Evolutionary conservation across 2,113 vertebrate genomes (phyloP).

Genomic region (Gymnobelideus leadbeateri): DNA sequence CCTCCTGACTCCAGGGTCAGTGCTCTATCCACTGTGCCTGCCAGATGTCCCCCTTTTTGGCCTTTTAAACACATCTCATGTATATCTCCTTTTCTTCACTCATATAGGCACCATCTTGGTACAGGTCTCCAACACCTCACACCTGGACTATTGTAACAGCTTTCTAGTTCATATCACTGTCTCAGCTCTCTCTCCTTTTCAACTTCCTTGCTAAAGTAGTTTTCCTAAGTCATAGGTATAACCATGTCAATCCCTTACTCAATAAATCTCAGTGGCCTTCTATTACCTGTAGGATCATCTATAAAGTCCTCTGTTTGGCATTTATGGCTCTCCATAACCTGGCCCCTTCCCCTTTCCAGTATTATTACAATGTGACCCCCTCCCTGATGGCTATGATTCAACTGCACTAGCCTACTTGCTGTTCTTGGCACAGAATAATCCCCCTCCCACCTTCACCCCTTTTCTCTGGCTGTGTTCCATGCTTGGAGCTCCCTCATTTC

Average conservation of each 20-base stretch:
- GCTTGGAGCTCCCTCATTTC: no score
- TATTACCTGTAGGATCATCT: neutral
- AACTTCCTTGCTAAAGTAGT: neutral
- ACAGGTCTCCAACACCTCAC: neutral
- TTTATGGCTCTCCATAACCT: neutral
- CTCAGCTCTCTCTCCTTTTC: neutral
- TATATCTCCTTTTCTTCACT: neutral
- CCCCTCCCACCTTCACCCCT: no score
- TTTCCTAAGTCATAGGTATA: neutral
- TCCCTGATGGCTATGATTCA: neutral
- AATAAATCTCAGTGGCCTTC: neutral
- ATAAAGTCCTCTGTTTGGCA: neutral
- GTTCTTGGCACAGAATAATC: neutral
- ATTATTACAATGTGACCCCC: neutral
- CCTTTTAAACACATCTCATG: neutral
- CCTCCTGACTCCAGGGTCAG: no score
- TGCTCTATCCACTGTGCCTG: no score
- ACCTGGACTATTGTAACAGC: neutral
- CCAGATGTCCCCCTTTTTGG: no score
- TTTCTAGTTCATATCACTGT: neutral
- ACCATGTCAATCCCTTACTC: neutral
- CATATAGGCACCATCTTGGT: neutral
- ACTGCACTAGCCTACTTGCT: neutral
- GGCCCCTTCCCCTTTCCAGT: neutral
- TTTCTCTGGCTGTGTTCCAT: no score